Conservation (phyloP, 2,888 invertebrate genomes). For the Tetropium fuscum region DNA sequence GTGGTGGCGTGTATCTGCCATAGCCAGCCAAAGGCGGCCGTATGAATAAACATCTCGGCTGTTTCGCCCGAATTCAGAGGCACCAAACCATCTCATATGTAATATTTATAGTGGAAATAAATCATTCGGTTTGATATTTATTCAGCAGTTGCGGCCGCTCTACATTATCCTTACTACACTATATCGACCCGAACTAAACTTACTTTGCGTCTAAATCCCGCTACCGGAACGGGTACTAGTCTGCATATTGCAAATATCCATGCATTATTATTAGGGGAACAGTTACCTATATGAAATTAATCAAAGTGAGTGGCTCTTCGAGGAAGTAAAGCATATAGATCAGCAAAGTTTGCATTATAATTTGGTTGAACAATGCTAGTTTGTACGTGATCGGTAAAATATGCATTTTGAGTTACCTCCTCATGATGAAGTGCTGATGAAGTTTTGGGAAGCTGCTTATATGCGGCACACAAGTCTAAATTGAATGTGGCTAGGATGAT, state of each 20-base stretch:
- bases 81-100: slow-evolving; percentile 44
- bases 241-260: slow-evolving; percentile 6
- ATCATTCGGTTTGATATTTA: slow-evolving; percentile 49
- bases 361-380: no score
- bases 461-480: no score
- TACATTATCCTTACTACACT: slow-evolving; percentile 29
- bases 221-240: no score
- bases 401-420: no score
- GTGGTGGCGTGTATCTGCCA: slow-evolving; percentile 40
- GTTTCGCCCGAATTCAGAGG: slow-evolving; percentile 20
- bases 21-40: slow-evolving; percentile 23
- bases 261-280: slow-evolving; percentile 9
- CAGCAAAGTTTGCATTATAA: no score
- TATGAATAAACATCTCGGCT: slow-evolving; percentile 38
- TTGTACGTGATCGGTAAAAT: no score
- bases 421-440: no score
- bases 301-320: background rate
- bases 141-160: slow-evolving; percentile 31
- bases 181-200: slow-evolving; percentile 9
- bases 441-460: no score
- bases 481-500: no score
- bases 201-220: slow-evolving; percentile 3
- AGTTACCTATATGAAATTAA: slow-evolving; percentile 6
- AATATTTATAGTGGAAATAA: slow-evolving; percentile 49
- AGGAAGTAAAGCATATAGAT: no score